A percentile compares a stretch with the other conserved stretches of the same genome.
Evolutionary conservation across 2,113 vertebrate genomes (phyloP).

Genomic region (Xenotilapia leptura): DNA sequence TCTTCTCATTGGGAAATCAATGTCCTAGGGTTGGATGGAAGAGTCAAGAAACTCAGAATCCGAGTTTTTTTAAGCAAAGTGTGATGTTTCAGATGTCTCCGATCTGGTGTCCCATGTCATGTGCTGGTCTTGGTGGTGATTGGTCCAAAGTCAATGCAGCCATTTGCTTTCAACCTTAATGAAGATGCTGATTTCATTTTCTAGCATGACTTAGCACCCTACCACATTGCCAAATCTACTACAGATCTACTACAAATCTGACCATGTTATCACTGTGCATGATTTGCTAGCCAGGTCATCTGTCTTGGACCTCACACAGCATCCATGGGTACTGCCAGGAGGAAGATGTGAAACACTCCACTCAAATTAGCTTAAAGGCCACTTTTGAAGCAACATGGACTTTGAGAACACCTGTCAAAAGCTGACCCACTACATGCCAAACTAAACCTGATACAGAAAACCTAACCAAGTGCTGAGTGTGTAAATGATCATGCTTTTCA

Average conservation of each 20-base stretch:
- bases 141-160: background rate
- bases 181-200: background rate
- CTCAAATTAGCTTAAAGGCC: background rate
- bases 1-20: background rate
- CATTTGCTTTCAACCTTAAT: background rate
- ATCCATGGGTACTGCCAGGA: background rate
- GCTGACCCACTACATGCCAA: background rate
- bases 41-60: background rate
- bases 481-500: background rate
- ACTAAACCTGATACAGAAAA: too few relatives aligned
- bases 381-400: background rate
- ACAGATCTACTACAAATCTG: too few relatives aligned
- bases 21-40: background rate
- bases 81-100: background rate
- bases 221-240: background rate
- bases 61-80: rapidly evolving
- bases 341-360: background rate
- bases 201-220: background rate
- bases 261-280: background rate
- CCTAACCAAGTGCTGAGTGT: background rate
- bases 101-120: background rate
- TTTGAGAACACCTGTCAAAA: background rate
- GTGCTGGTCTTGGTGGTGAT: background rate
- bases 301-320: background rate
- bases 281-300: background rate